Evolutionary conservation across 2,113 vertebrate genomes (phyloP), one percentile per base, ranked within the genome.

Genomic region (Elaphurus davidianus): DNA sequence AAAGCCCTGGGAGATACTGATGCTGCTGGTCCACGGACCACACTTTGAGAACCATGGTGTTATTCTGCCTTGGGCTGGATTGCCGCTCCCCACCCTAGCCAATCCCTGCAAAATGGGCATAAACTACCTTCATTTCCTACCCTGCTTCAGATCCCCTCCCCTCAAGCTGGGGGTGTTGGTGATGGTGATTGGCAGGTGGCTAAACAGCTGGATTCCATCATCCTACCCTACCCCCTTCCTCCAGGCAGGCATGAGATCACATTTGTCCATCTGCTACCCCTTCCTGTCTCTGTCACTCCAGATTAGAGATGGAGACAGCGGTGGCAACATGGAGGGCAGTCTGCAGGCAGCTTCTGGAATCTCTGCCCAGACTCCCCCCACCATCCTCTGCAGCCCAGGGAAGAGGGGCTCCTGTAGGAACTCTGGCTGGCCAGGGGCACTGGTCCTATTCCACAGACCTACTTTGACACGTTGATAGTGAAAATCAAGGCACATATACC

Each of bases 201-300:
- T 40, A 25, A 86, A 83, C 82, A 88, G 88, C 95, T 94, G 96
- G 85, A 88, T 91, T 59, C 30, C 64, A 33, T 93, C 74, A 19
- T 17, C 40, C 16, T 16, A 21, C 33, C 45, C 14, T 71, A 71
- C 67, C n/a, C 21, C 17, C 52, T 15, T 64, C 67, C 30, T 36
- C 17, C 9, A 52, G 19, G 50, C 76, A 71, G 91, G 36, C 40
- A 55, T 59, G 64, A 13, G 36, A 79, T 92, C 43, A 13, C 36
- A 5, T 28, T n/a, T 28, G 43, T 82, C 50, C 86, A 60, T 67
- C 87, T 85, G 85, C 59, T 55, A 21, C 25, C 45, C 57, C 13
- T 90, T 84, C 40, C 81, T 88, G 67, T 67, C 55, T 47, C 50
- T 86, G 87, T 93, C 82, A 57, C 36, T 97, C 92, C 57, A 67